These are phyloP conservation scores for Meghimatium bilineatum DNA, from an alignment of 2,888 invertebrate species.

Conservation along the genomic window DNA sequence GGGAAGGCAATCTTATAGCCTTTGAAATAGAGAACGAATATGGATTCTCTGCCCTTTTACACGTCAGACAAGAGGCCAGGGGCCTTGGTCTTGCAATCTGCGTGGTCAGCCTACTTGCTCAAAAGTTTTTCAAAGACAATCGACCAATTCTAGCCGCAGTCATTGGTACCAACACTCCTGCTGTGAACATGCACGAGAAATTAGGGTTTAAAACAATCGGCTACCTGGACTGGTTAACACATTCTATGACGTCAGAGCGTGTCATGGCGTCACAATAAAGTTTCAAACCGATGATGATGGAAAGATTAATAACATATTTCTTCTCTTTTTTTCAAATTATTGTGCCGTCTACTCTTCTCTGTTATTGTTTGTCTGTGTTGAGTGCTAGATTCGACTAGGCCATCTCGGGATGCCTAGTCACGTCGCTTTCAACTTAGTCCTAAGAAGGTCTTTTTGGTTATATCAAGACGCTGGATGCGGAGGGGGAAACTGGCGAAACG, in stretches of 20 bases:
- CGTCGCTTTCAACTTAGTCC: no score
- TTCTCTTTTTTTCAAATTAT: no score
- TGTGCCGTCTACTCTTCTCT: no score
- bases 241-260: constrained; percentile 5
- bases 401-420: no score
- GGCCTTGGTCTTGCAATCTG: neutral
- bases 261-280: neutral
- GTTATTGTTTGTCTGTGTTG: no score
- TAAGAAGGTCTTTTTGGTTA: no score
- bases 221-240: neutral
- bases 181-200: neutral
- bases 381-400: no score
- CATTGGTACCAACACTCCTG: neutral
- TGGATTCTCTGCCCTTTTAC: neutral
- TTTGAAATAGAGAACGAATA: neutral
- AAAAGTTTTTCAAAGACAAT: neutral
- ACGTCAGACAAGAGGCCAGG: neutral
- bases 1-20: neutral
- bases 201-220: neutral
- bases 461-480: no score
- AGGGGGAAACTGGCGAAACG: no score
- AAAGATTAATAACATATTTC: no score
- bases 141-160: neutral
- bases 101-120: neutral
- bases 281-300: no score